Evolutionary conservation across 2,113 vertebrate genomes (phyloP), one percentile per base, ranked within the genome.

Genomic region (Monarcha castaneiventris): DNA sequence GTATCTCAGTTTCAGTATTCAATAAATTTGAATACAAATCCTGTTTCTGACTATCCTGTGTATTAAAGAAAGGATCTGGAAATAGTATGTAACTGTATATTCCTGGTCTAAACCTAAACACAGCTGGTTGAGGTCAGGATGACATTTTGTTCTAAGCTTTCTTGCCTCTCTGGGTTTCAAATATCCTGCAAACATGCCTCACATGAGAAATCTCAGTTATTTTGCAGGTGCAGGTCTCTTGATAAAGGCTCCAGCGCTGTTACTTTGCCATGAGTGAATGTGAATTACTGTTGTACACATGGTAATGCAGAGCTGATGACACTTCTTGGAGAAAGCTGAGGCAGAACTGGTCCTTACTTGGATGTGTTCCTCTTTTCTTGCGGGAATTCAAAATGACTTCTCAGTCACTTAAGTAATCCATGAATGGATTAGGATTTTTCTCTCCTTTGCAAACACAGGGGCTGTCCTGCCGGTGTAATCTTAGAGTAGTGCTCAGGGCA

Each of bases 61-160:
- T 52, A 7, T 79, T 75, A 46, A 46, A 56, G 69, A 71, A 82
- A 72, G 62, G 44, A 15, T 73, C 37, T 56, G 33, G 72, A 78
- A 95, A 61, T 81, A 54, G 52, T 69, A 11, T 51, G 67, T 71
- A 89, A 83, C 39, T 66, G 16, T 91, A 30, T 94, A 77, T 89
- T 88, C 32, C 32, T 39, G 44, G 4, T 62, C 12, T 66, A 76
- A 91, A 75, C 37, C 67, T 73, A 76, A 89, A 71, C 79, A 64
- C 76, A 90, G 64, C 32, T 89, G 69, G 7, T 8, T 64, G 67
- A 87, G 78, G 93, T 95, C 90, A 89, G 87, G 64, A 77, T 73
- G 88, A 90, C 82, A 52, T 76, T 89, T 78, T 86, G 55, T 86
- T 91, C 64, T 49, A 61, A 95, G 79, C 48, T 94, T 89, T 78